Conservation (phyloP, 2,888 invertebrate species). For the Acrobasis repandana region DNA sequence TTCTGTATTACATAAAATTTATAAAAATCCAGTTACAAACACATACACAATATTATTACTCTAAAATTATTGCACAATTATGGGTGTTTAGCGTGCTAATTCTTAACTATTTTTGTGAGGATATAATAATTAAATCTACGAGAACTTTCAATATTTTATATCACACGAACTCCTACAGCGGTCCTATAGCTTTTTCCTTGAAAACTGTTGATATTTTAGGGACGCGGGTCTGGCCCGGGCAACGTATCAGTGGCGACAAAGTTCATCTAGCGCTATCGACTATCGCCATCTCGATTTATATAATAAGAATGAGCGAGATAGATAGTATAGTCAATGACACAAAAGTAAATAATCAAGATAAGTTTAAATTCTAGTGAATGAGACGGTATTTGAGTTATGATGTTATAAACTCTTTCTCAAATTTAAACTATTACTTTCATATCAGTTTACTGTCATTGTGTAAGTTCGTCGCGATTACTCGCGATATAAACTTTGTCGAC, state of each 20-base stretch:
- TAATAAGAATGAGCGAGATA: neutral
- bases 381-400: no score
- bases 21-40: conserved; percentile 39
- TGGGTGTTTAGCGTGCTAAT: conserved; percentile 21
- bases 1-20: conserved; percentile 36
- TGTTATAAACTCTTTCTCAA: no score
- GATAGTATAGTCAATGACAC: neutral
- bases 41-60: conserved; percentile 36
- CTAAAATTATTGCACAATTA: conserved; percentile 51
- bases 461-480: no score
- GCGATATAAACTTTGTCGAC: no score
- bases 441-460: no score
- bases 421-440: no score
- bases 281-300: no score
- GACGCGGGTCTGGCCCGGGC: neutral
- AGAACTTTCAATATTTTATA: conserved; percentile 36
- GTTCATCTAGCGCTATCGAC: no score
- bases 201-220: neutral
- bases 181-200: neutral
- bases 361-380: no score
- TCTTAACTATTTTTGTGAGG: conserved; percentile 32
- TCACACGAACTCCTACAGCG: conserved; percentile 41
- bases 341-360: no score
- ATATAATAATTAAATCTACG: conserved; percentile 31
- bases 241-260: no score